phyloP scores from a whole-genome alignment of 2,113 vertebrate species.

The Paraplagusia blochii region DNA sequence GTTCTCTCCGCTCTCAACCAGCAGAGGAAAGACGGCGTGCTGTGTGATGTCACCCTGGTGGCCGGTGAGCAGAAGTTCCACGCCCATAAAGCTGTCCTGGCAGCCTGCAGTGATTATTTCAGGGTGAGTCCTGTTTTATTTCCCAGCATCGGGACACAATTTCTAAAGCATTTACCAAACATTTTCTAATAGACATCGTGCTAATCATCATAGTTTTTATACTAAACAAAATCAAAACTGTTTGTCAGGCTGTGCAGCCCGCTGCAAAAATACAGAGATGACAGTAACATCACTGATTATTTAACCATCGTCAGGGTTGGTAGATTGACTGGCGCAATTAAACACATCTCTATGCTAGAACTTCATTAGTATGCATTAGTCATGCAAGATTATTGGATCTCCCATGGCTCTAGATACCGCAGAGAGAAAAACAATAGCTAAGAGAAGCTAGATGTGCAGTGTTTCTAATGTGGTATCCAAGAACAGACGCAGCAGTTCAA shows the following conservation, averaged over 20 bases:
- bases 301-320: conserved; percentile 17
- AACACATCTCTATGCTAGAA: conserved; percentile 5
- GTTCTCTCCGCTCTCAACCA: conserved; percentile 94
- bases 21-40: conserved; percentile 91
- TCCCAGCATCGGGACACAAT: too few relatives aligned
- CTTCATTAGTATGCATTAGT: conserved; percentile 2
- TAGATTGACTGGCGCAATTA: background rate
- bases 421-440: background rate
- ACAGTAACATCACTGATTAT: conserved; percentile 4
- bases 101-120: conserved; percentile 97
- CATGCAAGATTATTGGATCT: background rate
- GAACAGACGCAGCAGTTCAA: conserved; percentile 8
- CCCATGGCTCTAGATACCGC: background rate
- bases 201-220: background rate
- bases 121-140: conserved; percentile 78
- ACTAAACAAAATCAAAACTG: conserved; percentile 14
- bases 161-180: too few relatives aligned
- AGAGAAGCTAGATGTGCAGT: background rate
- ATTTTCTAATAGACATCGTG: too few relatives aligned
- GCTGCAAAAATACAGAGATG: conserved; percentile 25
- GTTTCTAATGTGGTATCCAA: too few relatives aligned
- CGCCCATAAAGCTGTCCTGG: conserved; percentile 93
- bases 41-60: conserved; percentile 93
- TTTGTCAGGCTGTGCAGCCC: conserved; percentile 14
- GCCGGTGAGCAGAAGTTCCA: conserved; percentile 97